These are phyloP conservation scores for Villa cingulata DNA, from an alignment of 2,888 invertebrate species.

Conservation along the genomic window DNA sequence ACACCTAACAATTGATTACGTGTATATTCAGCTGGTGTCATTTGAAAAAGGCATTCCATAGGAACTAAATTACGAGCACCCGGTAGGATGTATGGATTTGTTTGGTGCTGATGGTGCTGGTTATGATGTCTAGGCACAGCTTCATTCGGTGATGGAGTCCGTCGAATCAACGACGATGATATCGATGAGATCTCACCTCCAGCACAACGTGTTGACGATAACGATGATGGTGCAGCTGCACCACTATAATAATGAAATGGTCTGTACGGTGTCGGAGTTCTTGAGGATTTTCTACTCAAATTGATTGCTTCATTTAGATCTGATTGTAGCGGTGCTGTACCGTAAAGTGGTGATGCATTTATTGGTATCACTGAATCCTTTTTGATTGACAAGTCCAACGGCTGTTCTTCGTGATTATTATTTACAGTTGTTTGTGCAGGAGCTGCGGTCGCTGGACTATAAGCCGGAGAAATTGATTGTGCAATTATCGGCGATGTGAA, in stretches of 20 bases:
- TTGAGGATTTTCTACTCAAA: slow-evolving; percentile 55
- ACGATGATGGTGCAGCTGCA: slow-evolving; percentile 17
- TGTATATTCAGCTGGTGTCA: slow-evolving; percentile 42
- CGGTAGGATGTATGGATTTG: slow-evolving; percentile 37
- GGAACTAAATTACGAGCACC: slow-evolving; percentile 41
- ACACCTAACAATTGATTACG: slow-evolving; percentile 46
- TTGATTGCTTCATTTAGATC: slow-evolving; percentile 56
- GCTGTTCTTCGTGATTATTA: slow-evolving; percentile 48
- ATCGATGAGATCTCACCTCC: slow-evolving; percentile 5
- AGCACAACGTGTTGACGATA: slow-evolving; percentile 2
- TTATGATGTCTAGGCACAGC: slow-evolving; percentile 14
- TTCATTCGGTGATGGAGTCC: slow-evolving; percentile 26
- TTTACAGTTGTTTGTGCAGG: slow-evolving; percentile 15
- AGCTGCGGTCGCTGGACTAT: slow-evolving; percentile 12
- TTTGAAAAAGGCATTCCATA: slow-evolving; percentile 51
- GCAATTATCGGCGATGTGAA: slow-evolving; percentile 21
- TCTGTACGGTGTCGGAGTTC: slow-evolving; percentile 44
- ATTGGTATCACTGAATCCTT: slow-evolving; percentile 46
- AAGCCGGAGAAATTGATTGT: slow-evolving; percentile 11
- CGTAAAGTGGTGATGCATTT: slow-evolving; percentile 46
- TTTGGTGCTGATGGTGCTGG: slow-evolving; percentile 19
- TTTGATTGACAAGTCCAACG: slow-evolving; percentile 81
- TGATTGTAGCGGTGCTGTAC: slow-evolving; percentile 47
- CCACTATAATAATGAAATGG: slow-evolving; percentile 29
- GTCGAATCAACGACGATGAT: slow-evolving; percentile 20